Conservation (phyloP, 2,113 vertebrate genomes). For the Lycocorax pyrrhopterus region DNA sequence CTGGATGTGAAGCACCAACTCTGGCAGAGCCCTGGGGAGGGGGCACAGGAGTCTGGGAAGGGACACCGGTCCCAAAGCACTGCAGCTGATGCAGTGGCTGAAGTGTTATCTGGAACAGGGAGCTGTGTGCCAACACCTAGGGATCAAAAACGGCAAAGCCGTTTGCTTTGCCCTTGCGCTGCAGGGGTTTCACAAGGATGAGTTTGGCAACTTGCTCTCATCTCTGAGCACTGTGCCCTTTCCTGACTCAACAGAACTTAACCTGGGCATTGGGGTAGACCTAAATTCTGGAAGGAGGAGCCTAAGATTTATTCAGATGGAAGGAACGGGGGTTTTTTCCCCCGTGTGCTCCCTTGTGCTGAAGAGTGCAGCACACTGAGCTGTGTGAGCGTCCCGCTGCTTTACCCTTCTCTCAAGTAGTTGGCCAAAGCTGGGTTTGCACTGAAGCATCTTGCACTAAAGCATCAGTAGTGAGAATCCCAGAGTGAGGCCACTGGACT, state of each 20-base stretch:
- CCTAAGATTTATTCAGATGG: neutral
- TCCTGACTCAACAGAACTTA: neutral
- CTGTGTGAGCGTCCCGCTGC: rapidly evolving
- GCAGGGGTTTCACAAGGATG: neutral
- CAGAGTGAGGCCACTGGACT: neutral
- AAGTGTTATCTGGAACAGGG: neutral
- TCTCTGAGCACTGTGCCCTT: neutral
- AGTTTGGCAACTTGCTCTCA: neutral
- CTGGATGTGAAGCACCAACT: neutral
- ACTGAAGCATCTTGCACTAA: neutral
- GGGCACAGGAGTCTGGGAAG: neutral
- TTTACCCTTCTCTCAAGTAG: neutral
- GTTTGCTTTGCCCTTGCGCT: neutral
- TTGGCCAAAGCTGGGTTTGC: neutral
- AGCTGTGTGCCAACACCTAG: neutral
- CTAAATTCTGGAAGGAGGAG: neutral
- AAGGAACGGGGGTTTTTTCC: neutral
- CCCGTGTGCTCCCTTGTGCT: neutral
- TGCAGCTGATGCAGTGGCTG: neutral
- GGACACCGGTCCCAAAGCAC: neutral
- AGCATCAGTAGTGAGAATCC: neutral
- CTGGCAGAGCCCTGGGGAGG: neutral
- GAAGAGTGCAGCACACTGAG: neutral
- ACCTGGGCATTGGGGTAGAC: neutral
- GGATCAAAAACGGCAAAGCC: rapidly evolving